A percentile compares a stretch with the other conserved stretches of the same genome.
Conservation (phyloP, 2,888 invertebrate genomes). For the Drosophila cognata region DNA sequence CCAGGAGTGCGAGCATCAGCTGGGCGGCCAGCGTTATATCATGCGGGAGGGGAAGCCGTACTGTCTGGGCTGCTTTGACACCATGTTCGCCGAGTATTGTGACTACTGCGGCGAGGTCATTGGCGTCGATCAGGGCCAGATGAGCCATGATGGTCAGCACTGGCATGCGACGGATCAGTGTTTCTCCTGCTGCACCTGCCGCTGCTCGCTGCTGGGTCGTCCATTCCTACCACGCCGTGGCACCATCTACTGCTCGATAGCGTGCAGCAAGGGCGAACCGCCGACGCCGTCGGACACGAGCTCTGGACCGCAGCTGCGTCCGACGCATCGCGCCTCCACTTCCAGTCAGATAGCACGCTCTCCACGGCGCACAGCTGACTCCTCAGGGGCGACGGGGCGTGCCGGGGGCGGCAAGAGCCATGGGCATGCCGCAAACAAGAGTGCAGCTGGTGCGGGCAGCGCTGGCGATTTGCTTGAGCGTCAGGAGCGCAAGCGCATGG, state of each 20-base stretch:
- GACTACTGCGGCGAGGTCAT: conserved; percentile 98
- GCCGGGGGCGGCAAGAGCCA: conserved; percentile 62
- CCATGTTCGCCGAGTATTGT: conserved; percentile 98
- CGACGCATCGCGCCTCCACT: conserved; percentile 85
- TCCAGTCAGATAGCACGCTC: conserved; percentile 86
- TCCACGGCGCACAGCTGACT: conserved; percentile 69
- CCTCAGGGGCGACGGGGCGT: conserved; percentile 79
- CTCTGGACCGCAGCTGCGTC: conserved; percentile 89
- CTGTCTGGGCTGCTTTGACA: conserved; percentile 97
- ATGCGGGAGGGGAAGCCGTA: conserved; percentile 98
- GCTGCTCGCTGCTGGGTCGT: conserved; percentile 90
- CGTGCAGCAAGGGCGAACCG: conserved; percentile 96
- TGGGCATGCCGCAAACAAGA: conserved; percentile 49
- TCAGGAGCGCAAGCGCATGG: conserved; percentile 78
- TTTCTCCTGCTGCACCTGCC: conserved; percentile 96
- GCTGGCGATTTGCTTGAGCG: conserved; percentile 80
- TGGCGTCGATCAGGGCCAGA: conserved; percentile 98
- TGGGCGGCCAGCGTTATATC: conserved; percentile 99
- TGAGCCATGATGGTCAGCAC: conserved; percentile 98
- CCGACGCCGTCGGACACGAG: conserved; percentile 92
- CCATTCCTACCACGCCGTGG: conserved; percentile 96
- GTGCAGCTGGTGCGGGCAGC: conserved; percentile 72
- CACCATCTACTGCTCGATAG: conserved; percentile 97
- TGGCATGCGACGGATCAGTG: conserved; percentile 98
- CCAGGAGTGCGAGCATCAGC: conserved; percentile 95